A percentile compares a stretch with the other conserved stretches of the same genome.
phyloP scores from a whole-genome alignment of 2,797 vertebrate species.

The Simalia tracyae region DNA sequence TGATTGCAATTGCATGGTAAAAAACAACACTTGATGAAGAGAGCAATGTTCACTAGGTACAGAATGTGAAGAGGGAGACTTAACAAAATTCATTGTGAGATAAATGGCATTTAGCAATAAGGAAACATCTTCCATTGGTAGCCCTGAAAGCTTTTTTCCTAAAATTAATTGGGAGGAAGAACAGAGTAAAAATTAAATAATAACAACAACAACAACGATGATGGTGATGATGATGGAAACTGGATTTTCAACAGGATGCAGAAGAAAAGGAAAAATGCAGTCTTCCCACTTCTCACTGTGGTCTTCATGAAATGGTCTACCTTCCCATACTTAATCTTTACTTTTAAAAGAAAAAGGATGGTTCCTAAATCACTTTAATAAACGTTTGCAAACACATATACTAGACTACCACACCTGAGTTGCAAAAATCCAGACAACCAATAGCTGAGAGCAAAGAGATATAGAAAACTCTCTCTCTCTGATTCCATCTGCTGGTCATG shows the following conservation, averaged over 20 bases:
- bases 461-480: background rate
- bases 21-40: background rate
- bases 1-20: background rate
- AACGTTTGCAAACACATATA: background rate
- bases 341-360: background rate
- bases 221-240: background rate
- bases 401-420: background rate
- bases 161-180: background rate
- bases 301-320: background rate
- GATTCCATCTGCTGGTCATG: background rate
- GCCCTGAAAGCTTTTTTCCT: background rate
- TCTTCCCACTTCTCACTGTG: background rate
- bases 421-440: background rate
- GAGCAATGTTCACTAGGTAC: background rate
- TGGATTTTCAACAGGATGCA: background rate
- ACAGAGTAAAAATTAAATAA: background rate
- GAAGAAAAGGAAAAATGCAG: background rate
- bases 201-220: background rate
- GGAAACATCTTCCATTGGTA: no score
- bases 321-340: background rate
- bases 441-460: background rate
- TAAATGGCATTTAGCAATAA: background rate
- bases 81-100: background rate
- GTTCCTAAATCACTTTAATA: background rate
- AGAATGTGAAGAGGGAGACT: background rate